These are phyloP conservation scores for Scopus umbretta DNA, from an alignment of 2,113 vertebrate species.

Conservation along the genomic window DNA sequence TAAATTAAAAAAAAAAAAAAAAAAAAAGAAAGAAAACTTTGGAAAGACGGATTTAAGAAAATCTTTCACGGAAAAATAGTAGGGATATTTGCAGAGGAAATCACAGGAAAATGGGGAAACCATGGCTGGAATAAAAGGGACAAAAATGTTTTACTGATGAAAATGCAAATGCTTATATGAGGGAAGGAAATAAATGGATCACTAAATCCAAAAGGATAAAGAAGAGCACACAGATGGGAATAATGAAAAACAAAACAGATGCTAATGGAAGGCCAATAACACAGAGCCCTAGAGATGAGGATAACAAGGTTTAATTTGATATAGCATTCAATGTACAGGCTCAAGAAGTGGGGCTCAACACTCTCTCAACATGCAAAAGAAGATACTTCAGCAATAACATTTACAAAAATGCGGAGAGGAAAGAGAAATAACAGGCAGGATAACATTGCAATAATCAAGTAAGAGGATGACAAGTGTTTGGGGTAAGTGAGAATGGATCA, in stretches of 20 bases:
- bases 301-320: background rate
- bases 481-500: background rate
- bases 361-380: background rate
- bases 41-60: background rate
- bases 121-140: background rate
- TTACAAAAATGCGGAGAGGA: background rate
- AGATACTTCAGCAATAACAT: background rate
- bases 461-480: background rate
- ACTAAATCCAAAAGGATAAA: background rate
- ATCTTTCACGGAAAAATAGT: background rate
- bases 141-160: background rate
- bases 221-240: background rate
- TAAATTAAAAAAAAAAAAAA: background rate
- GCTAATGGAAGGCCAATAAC: background rate
- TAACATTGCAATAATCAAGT: background rate
- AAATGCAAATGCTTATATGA: background rate
- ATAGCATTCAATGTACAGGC: background rate
- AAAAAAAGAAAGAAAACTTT: background rate
- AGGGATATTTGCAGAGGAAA: background rate
- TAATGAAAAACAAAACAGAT: background rate
- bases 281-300: background rate
- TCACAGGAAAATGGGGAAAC: background rate
- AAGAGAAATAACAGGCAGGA: background rate
- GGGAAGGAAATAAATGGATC: background rate
- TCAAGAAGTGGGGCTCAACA: background rate